Base-by-base conservation (phyloP, 2,113 vertebrate species). In the Anthoscopus minutus region DNA sequence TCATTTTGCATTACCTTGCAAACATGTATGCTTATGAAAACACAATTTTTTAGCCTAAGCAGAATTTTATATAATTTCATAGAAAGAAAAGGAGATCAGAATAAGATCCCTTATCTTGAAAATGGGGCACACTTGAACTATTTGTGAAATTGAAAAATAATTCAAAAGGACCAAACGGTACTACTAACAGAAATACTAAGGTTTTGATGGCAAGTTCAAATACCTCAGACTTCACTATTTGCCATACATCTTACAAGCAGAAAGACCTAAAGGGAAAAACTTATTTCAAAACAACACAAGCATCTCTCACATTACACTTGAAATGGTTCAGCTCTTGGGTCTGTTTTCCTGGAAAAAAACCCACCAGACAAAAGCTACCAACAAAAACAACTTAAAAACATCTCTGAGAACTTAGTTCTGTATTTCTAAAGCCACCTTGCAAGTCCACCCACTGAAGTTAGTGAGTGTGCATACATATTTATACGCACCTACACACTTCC, bases 391-490 rank as follows among this genome's bases (percentile, higher is more conserved):
- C 42, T 74, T n/a, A 20, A 65, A 88, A 92, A 84, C 45, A 83
- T 9, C 0, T 0, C n/a, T 74, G 64, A 90, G 40, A 95, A 93
- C 71, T 88, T 86, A 81, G 64, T 88, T 76, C 40, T 70, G 30
- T 47, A 72, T 86, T 86, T 90, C 47, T 86, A 92, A 86, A 88
- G 61, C 80, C 54, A 88, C 80, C 80, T 84, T 92, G 37, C 95
- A 90, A 94, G 86, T 93, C 77, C 61, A 6, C 95, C 90, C 90
- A 96, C 92, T 7, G 0, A 89, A 67, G 80, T 67, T 40, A 86
- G 62, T 74, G 79, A 95, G 64, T 18, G 38, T 79, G 82, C 93
- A 94, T 96, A 84, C 72, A 92, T 94, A 94, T 95, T 94, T 92
- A 96, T 94, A 83, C 0, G 22, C 64, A 86, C 88, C 94, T 93